phyloP scores from a whole-genome alignment of 2,113 vertebrate genomes.

The Dicerorhinus sumatrensis region DNA sequence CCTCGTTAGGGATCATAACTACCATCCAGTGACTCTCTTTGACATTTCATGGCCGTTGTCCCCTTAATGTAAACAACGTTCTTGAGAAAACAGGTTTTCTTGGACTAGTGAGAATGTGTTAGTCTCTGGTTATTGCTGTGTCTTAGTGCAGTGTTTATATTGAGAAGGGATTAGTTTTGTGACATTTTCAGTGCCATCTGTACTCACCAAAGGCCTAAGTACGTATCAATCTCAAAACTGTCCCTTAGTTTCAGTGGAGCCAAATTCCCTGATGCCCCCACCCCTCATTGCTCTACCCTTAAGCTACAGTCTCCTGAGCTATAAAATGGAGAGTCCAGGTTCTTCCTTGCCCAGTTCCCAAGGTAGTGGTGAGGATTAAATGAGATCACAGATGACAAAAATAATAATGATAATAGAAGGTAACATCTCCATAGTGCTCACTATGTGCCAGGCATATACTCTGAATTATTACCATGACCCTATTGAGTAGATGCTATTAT shows the following conservation, averaged over 20 bases:
- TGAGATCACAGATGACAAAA: not conserved
- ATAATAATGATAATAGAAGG: not conserved
- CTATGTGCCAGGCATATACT: not conserved
- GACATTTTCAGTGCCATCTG: slow-evolving; percentile 57
- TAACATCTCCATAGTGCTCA: not conserved
- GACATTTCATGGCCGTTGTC: slow-evolving; percentile 21
- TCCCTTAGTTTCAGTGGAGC: not conserved
- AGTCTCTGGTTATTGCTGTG: slow-evolving; percentile 30
- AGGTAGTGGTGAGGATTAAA: not conserved
- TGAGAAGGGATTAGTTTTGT: slow-evolving; percentile 79
- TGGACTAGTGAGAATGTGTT: slow-evolving; percentile 73
- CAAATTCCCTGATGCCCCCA: not conserved
- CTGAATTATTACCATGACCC: not conserved
- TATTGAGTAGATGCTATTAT: not conserved
- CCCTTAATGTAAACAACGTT: slow-evolving; percentile 58
- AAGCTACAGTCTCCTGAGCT: not conserved
- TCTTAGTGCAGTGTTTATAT: slow-evolving; percentile 69
- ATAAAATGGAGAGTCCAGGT: not conserved
- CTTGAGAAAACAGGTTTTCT: slow-evolving; percentile 64
- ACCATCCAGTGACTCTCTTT: not conserved
- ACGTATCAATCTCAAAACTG: not conserved
- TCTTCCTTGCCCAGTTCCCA: not conserved
- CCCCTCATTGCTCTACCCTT: not conserved
- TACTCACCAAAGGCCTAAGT: not conserved
- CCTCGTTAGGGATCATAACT: not conserved